Percentiles rank a stretch among this genome's conserved stretches.
These are phyloP conservation scores for Drosophila pegasa DNA, from an alignment of 2,888 invertebrate species.

Conservation along the genomic window DNA sequence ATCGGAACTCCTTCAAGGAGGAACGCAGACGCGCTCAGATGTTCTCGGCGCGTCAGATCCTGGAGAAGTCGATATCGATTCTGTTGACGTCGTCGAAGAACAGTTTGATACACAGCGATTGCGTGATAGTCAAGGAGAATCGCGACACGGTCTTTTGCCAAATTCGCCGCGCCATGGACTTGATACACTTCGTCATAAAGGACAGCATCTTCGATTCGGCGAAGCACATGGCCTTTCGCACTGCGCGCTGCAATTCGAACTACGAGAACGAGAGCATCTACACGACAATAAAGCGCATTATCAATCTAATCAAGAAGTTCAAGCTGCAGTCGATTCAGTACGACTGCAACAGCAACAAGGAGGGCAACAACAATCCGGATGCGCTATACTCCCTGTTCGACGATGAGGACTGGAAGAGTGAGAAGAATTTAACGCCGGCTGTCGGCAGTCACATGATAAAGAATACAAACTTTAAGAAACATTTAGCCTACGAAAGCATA, in stretches of 20 bases:
- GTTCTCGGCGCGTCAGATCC: slow-evolving; percentile 96
- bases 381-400: slow-evolving; percentile 60
- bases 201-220: slow-evolving; percentile 94
- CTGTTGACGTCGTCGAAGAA: slow-evolving; percentile 98
- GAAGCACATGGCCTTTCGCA: slow-evolving; percentile 76
- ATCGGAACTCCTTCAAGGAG: slow-evolving; percentile 94
- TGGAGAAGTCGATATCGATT: slow-evolving; percentile 98
- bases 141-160: slow-evolving; percentile 99
- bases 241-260: slow-evolving; percentile 57
- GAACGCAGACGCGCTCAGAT: slow-evolving; percentile 98
- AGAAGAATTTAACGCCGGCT: slow-evolving; percentile 61
- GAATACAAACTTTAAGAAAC: slow-evolving; percentile 77
- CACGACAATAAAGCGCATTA: slow-evolving; percentile 91
- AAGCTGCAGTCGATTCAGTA: slow-evolving; percentile 66
- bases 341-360: slow-evolving; percentile 57
- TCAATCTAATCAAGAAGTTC: slow-evolving; percentile 89
- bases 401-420: slow-evolving; percentile 70
- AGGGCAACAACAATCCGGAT: slow-evolving; percentile 69
- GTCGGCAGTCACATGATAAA: slow-evolving; percentile 60
- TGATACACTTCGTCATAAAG: slow-evolving; percentile 98
- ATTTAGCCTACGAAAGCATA: slow-evolving; percentile 69
- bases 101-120: slow-evolving; percentile 97
- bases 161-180: slow-evolving; percentile 98
- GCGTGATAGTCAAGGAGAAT: slow-evolving; percentile 96
- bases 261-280: slow-evolving; percentile 89